These are phyloP conservation scores for Drosophila lacertosa DNA, from an alignment of 1,140 invertebrate genomes.

Conservation along the genomic window DNA sequence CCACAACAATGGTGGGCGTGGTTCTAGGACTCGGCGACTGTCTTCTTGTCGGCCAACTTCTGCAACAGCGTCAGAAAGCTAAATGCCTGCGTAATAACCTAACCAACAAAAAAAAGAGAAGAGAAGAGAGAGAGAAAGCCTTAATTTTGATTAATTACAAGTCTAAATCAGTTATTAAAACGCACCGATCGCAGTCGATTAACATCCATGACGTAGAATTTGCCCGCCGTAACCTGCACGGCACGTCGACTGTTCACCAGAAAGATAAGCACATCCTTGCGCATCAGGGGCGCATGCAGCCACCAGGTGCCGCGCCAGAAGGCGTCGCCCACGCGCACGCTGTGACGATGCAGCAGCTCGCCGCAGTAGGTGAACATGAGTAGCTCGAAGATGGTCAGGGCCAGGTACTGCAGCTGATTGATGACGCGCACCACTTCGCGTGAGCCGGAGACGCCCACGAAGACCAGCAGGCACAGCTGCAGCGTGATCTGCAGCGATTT, in stretches of 20 bases:
- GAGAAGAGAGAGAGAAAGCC: neutral
- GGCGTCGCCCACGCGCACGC: conserved; percentile 70
- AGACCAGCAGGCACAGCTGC: conserved; percentile 72
- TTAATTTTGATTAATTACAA: no score
- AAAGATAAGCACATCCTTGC: conserved; percentile 70
- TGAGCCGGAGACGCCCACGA: conserved; percentile 69
- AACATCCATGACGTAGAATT: conserved; percentile 79
- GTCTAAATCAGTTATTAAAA: neutral
- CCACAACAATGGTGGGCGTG: conserved; percentile 24
- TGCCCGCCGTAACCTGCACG: conserved; percentile 71
- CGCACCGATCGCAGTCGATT: conserved; percentile 68
- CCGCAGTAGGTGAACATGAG: conserved; percentile 80
- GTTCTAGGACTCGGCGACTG: conserved; percentile 73
- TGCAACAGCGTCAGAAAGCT: conserved; percentile 77
- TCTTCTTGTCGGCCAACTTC: conserved; percentile 89
- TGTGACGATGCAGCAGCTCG: conserved; percentile 66
- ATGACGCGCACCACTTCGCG: conserved; percentile 64
- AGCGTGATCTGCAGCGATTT: conserved; percentile 79
- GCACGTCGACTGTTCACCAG: conserved; percentile 65
- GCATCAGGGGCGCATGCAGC: conserved; percentile 50
- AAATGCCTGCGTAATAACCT: conserved; percentile 80
- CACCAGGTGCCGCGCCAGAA: conserved; percentile 72
- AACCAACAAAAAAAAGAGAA: neutral
- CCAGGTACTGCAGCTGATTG: conserved; percentile 72
- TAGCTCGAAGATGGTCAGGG: conserved; percentile 61